Conservation (phyloP, 1,140 invertebrate genomes). For the Reticulitermes speratus region DNA sequence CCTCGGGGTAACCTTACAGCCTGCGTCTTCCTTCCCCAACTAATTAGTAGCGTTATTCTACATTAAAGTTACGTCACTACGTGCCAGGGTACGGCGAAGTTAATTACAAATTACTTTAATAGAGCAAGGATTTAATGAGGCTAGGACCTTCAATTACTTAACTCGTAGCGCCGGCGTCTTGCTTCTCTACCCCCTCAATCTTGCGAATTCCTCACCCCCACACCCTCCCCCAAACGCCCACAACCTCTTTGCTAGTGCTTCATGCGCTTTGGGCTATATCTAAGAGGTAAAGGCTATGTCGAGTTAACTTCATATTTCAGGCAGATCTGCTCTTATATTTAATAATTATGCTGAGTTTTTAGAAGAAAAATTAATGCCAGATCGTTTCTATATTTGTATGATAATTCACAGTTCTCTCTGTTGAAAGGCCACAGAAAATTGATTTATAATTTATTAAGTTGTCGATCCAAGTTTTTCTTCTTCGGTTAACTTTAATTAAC, state of each 20-base stretch:
- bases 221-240: slow-evolving; percentile 14
- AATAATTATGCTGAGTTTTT: too few species aligned
- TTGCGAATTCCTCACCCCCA: background rate
- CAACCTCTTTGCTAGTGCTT: slow-evolving; percentile 5
- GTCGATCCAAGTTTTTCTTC: too few species aligned
- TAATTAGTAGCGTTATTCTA: slow-evolving; percentile 36
- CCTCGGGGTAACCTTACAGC: background rate
- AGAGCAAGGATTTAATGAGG: slow-evolving; percentile 43
- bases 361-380: too few species aligned
- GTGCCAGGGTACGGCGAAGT: slow-evolving; percentile 36
- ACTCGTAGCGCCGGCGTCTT: slow-evolving; percentile 11
- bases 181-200: slow-evolving; percentile 23
- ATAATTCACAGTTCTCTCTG: too few species aligned
- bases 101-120: slow-evolving; percentile 44
- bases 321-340: too few species aligned
- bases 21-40: slow-evolving; percentile 6
- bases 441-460: too few species aligned
- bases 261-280: slow-evolving; percentile 1
- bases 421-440: too few species aligned
- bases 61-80: slow-evolving; percentile 35
- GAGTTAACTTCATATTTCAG: background rate
- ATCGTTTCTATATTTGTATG: too few species aligned
- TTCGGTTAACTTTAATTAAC: too few species aligned
- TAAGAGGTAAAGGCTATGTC: background rate
- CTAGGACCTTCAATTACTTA: slow-evolving; percentile 39